These are phyloP conservation scores for Diaprepes abbreviatus DNA, from an alignment of 2,888 invertebrate species.

Conservation along the genomic window DNA sequence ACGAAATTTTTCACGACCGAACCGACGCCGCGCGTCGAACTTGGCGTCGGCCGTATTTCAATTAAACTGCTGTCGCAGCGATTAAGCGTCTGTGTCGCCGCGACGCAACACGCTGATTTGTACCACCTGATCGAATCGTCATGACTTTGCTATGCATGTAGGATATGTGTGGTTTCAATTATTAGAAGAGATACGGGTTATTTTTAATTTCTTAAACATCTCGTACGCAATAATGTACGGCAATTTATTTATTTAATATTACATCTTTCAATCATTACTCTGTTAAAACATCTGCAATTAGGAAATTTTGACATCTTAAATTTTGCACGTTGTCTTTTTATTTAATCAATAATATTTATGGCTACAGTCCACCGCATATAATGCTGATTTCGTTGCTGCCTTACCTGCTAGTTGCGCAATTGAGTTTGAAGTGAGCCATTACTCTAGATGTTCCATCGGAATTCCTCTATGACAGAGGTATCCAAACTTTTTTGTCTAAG, in stretches of 20 bases:
- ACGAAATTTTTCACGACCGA: slow-evolving; percentile 33
- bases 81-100: slow-evolving; percentile 34
- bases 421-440: no score
- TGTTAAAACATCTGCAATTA: background rate
- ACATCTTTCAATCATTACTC: background rate
- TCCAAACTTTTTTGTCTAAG: no score
- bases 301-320: background rate
- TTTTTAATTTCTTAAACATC: slow-evolving; percentile 5
- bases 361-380: no score
- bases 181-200: background rate
- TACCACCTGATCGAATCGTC: slow-evolving; percentile 42
- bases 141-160: slow-evolving; percentile 13
- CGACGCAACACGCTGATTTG: slow-evolving; percentile 42
- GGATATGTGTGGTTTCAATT: slow-evolving; percentile 1
- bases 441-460: no score
- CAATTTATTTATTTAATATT: background rate
- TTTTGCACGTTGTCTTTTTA: background rate
- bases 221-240: background rate
- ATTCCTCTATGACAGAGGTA: no score
- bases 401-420: no score
- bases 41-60: slow-evolving; percentile 39
- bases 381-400: no score
- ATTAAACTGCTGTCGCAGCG: slow-evolving; percentile 32
- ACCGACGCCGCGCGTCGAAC: slow-evolving; percentile 33
- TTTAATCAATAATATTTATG: background rate